Evolutionary conservation across 1,140 invertebrate species (phyloP), one percentile per base, ranked within the genome.

Genomic region (Choristoneura fumiferana): DNA sequence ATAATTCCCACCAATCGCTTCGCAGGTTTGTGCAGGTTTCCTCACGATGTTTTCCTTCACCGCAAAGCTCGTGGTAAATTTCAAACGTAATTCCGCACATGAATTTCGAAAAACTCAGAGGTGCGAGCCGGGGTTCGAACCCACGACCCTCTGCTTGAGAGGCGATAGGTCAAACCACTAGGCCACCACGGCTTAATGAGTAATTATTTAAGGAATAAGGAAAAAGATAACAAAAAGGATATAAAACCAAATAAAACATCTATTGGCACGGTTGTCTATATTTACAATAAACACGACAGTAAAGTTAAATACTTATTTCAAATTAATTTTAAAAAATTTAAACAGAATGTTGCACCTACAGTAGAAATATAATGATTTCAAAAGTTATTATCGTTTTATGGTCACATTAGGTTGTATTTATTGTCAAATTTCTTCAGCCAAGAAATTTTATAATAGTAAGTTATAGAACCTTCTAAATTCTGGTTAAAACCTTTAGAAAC

Each of bases 271-370:
- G 68, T 73, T 61, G 65, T 58, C 62, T 83, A 81, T 83, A 83
- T 81, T 81, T 81, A 77, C 73, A 84, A 67, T 77, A 76, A 80
- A 73, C 71, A 78, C 38, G 63, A 76, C 65, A 67, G 62, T 75
- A 69, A 63, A 62, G 55, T 73, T 65, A 64, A 65, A 67, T 66
- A 68, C 57, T 35, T 58, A 58, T 33, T 49, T 22, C 12, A 49
- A 49, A 49, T 49, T 12, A 10, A 49, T 49, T 49, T 45, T 36
- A 54, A 36, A 54, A 36, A 37, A 35, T 35, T 57, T 62, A 57
- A 63, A 60, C 52, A 71, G 69, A 66, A 61, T 22, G 3, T 22
- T 13, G 29, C 17, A 69, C 59, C 71, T 76, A 74, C 69, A 69
- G 67, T 81, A 73, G 68, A 69, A 65, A 54, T 49, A 49, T 49